These are phyloP conservation scores for Carcinoscorpius rotundicauda DNA, from an alignment of 1,140 invertebrate genomes.

Conservation along the genomic window DNA sequence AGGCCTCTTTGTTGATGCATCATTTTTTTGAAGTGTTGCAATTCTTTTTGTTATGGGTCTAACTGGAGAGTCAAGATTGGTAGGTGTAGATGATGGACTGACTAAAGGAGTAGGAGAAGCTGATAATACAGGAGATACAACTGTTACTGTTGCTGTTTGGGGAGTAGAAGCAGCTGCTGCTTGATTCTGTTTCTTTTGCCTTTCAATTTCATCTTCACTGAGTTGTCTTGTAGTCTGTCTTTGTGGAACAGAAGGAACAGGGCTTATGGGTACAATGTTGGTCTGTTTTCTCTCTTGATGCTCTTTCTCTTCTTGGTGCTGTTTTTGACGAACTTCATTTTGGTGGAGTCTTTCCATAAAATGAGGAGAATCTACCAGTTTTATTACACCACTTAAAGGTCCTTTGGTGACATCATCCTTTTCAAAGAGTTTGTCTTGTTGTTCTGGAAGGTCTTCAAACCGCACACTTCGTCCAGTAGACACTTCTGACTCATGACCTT, in stretches of 20 bases:
- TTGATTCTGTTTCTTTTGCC: slow-evolving; percentile 80
- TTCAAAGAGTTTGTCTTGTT: slow-evolving; percentile 51
- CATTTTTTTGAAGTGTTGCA: no score
- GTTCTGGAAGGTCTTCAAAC: slow-evolving; percentile 29
- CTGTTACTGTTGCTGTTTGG: no score
- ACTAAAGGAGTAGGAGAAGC: no score
- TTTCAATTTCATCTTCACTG: slow-evolving; percentile 71
- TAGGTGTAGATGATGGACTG: no score
- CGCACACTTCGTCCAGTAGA: slow-evolving; percentile 34
- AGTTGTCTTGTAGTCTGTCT: slow-evolving; percentile 42
- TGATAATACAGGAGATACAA: no score
- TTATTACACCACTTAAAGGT: slow-evolving; percentile 75
- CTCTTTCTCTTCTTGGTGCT: slow-evolving; percentile 54
- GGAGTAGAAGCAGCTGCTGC: slow-evolving; percentile 41
- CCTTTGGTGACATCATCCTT: slow-evolving; percentile 78
- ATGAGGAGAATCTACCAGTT: slow-evolving; percentile 73
- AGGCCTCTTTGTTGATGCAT: no score
- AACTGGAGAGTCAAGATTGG: no score
- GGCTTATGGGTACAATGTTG: slow-evolving; percentile 1
- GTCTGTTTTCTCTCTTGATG: not conserved
- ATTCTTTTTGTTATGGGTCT: no score
- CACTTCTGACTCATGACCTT: slow-evolving; percentile 10
- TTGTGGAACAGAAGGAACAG: slow-evolving; percentile 5
- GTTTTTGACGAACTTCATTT: slow-evolving; percentile 53
- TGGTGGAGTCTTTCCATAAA: slow-evolving; percentile 71